Base-by-base conservation (phyloP, 2,888 invertebrate species). In the Hybos culiciformis region DNA sequence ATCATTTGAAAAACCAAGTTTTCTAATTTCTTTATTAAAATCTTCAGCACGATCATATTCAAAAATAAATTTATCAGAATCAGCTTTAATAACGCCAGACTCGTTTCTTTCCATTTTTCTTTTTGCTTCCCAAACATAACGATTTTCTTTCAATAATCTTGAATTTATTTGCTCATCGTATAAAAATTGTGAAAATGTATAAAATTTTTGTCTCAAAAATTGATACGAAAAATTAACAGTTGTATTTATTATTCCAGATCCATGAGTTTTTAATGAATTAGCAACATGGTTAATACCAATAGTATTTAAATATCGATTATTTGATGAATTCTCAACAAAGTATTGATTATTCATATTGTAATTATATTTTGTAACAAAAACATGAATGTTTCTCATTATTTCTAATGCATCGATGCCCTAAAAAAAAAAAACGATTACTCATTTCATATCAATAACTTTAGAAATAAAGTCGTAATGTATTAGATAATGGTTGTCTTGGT, bases 121-220 rank as follows among this genome's bases (percentile, higher is more conserved):
- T 47, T 61, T 63, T 4, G 54, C 51, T 33, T 93, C 92, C 48
- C 80, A 75, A 57, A 92, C 86, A 58, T 76, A 79, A 51, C 85
- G 76, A 48, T 86, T 71, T 62, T 94, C 94, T 66, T 92, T 91
- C 50, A 90, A 75, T 3, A 98, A 71, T 44, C 92, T 75, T 0
- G 94, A 93, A 64, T 96, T 94, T 39, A 98, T 93, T 57, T 93
- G 93, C 64, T 98, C 98, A 61, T 97, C 96, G 60, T 85, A 96
- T 65, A 98, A 78, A 62, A 97, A 97, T 64, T 96, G 94, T 0
- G 96, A 96, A 62, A 98, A 91, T 1, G 83, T 83, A 54, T 83
- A 85, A 56, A 98, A 84, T 63, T 96, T 93, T 53, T 88, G 83
- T 51, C 88, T 77, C 50, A 97, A 70, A 66, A 93, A 96, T 66